phyloP scores from a whole-genome alignment of 1,140 invertebrate species.

The Drosophila lacteicornis region DNA sequence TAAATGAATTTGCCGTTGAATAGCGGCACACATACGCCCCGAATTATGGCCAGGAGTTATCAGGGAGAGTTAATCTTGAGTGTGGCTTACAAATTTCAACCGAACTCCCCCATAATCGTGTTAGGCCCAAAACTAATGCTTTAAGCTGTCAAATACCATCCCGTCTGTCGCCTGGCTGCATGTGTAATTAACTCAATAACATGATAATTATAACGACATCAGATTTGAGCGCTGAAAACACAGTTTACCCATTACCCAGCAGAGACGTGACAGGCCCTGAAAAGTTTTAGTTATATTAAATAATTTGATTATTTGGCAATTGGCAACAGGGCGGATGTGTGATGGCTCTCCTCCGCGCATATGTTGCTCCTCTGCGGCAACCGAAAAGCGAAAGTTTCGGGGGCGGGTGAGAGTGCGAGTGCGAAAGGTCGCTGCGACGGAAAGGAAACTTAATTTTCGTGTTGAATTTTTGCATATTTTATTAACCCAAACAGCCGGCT shows the following conservation, averaged over 20 bases:
- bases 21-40: constrained; percentile 6
- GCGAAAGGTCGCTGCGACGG: constrained; percentile 54
- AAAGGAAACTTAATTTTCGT: constrained; percentile 75
- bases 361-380: constrained; percentile 18
- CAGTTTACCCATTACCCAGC: constrained; percentile 58
- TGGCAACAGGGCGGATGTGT: constrained; percentile 58
- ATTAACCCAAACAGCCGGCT: constrained; percentile 76
- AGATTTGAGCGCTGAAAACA: constrained; percentile 55
- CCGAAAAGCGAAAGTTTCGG: not conserved
- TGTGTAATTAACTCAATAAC: constrained; percentile 59
- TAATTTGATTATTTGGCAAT: constrained; percentile 74
- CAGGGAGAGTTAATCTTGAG: constrained; percentile 21
- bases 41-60: constrained; percentile 26
- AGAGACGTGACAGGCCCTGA: constrained; percentile 55
- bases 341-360: constrained; percentile 25
- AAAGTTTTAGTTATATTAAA: constrained; percentile 70
- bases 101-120: not conserved
- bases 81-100: constrained; percentile 19
- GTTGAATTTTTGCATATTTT: constrained; percentile 78
- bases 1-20: constrained; percentile 42
- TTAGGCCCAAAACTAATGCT: constrained; percentile 16
- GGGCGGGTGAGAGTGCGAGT: not conserved
- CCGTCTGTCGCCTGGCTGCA: constrained; percentile 5
- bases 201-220: constrained; percentile 69
- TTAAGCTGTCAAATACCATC: constrained; percentile 22